Evolutionary conservation across 92 coral and sea anemone species (phyloP).

Genomic region (Phenganax marumi): DNA sequence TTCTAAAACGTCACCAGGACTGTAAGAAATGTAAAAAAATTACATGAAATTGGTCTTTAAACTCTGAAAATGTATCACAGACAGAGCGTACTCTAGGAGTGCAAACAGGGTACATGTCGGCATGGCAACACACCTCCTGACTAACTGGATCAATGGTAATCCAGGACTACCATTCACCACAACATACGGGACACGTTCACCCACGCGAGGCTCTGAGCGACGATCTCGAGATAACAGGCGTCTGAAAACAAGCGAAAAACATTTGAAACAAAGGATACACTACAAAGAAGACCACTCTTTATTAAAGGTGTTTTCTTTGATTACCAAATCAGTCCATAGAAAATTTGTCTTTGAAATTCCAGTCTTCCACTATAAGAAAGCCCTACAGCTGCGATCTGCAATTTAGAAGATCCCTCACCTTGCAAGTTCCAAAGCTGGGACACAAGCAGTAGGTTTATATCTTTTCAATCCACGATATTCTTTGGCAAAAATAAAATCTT

Average conservation of each 20-base stretch:
- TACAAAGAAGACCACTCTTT: background rate
- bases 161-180: conserved; percentile 96
- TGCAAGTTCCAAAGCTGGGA: conserved; percentile 88
- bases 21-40: conserved; percentile 17
- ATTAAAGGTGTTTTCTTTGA: background rate
- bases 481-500: conserved; percentile 91
- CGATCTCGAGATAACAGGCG: conserved; percentile 88
- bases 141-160: conserved; percentile 83
- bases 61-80: background rate
- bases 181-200: conserved; percentile 94
- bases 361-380: background rate
- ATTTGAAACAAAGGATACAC: background rate
- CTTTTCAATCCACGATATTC: conserved; percentile 92
- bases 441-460: conserved; percentile 96
- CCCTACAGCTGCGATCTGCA: background rate
- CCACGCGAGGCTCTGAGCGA: conserved; percentile 94
- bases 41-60: background rate
- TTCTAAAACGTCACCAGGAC: conserved; percentile 86
- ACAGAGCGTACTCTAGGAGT: background rate
- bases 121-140: conserved; percentile 64
- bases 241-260: conserved; percentile 41
- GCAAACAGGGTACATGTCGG: background rate
- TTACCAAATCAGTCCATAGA: background rate
- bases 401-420: conserved; percentile 52
- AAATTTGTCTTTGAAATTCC: too few species aligned